Base-by-base conservation (phyloP, 23 tunicate genomes). In the Oikopleura dioica region DNA sequence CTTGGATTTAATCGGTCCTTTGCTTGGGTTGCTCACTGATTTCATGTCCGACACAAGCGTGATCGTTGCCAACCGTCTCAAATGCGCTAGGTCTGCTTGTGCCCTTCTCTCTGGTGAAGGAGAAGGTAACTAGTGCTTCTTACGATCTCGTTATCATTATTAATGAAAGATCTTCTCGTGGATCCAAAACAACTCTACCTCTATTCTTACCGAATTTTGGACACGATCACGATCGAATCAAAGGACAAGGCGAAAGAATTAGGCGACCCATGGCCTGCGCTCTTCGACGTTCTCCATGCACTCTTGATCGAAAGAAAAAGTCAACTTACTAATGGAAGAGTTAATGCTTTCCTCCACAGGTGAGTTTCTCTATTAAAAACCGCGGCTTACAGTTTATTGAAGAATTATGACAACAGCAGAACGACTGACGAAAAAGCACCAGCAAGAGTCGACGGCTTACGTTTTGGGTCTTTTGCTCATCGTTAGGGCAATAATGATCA, bases 231-330 rank as follows among this genome's bases (percentile, higher is more conserved):
- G 2, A 63, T 63, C 26, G 72, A 63, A 31, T 12, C 2, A 2
- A 63, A 63, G 26, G 72, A 63, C 29, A 44, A 44, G 21, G 72
- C 2, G 2, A 63, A 63, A 28, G 33, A 5, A 28, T 2, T 2
- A 63, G 72, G 72, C 2, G 72, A 63, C 72, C 72, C 72, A 23
- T 63, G 72, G 72, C 72, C 72, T 16, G 72, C 72, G 33, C 33
- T 63, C 4, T 63, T 63, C 26, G 72, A 63, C 33, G 72, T 63
- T 16, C 26, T 63, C 4, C 26, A 31, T 23, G 72, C 72, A 28
- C 30, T 63, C 5, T 63, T 63, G 26, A 63, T 63, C 33, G 72
- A 63, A 23, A 63, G 72, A 28, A 63, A 63, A 28, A 63, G 26
- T 12, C 72, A 63, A 12, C 72, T 63, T 28, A 63, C 16, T 28